These are phyloP conservation scores for Athalia circularis DNA, from an alignment of 2,888 invertebrate species.

Conservation along the genomic window DNA sequence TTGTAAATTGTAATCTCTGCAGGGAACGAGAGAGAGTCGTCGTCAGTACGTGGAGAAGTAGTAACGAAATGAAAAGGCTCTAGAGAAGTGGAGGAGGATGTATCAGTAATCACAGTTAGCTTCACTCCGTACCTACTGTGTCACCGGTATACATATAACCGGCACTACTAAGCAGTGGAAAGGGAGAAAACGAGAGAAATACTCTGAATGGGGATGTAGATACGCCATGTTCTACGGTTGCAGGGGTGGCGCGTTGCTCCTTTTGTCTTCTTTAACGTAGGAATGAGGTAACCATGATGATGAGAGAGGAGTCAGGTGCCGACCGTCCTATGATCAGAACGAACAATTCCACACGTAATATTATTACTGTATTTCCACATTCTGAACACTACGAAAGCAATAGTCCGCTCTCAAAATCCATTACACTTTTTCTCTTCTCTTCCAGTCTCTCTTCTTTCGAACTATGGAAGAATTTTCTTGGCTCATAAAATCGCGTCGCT, in stretches of 20 bases:
- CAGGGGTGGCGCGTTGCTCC: slow-evolving; percentile 66
- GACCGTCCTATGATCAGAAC: no score
- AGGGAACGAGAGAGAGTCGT: background rate
- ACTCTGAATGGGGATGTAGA: slow-evolving; percentile 67
- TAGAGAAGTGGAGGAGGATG: slow-evolving; percentile 60
- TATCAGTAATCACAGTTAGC: slow-evolving; percentile 69
- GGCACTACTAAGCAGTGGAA: slow-evolving; percentile 36
- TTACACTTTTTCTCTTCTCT: no score
- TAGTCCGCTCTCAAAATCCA: no score
- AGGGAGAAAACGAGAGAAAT: slow-evolving; percentile 14
- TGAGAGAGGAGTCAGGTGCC: no score
- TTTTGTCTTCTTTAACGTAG: slow-evolving; percentile 66
- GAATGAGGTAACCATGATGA: slow-evolving; percentile 1
- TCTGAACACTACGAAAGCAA: no score
- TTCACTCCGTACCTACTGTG: slow-evolving; percentile 5
- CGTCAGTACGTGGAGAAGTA: slow-evolving; percentile 52
- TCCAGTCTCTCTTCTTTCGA: no score
- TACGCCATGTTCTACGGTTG: slow-evolving; percentile 69
- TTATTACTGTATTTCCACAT: no score
- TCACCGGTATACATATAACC: no score
- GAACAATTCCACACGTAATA: no score
- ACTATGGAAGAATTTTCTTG: no score
- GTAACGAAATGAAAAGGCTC: slow-evolving; percentile 67
- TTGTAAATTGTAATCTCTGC: slow-evolving; percentile 26
- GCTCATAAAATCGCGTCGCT: no score